Base-by-base conservation (phyloP, 2,797 vertebrate genomes). In the Rhinichthys osculus region DNA sequence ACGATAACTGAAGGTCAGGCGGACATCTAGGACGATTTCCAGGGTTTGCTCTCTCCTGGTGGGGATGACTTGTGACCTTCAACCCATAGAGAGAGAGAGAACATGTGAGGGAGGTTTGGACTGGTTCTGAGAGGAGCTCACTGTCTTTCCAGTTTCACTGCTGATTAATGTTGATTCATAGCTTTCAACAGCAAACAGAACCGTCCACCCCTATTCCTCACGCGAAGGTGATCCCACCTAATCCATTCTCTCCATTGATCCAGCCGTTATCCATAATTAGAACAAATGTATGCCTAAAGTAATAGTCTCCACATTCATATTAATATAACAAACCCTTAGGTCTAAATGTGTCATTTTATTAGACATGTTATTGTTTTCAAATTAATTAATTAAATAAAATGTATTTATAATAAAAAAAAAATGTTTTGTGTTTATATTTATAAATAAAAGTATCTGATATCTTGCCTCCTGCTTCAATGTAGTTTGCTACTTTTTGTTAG, bases 1-100 rank as follows among this genome's bases (percentile, higher is more conserved):
- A 81, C 27, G 54, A 52, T 73, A 66, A 38, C 84, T 81, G 54
- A 85, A 85, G 84, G 78, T 80, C 84, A 27, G 54, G 1, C 50
- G 17, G 77, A 50, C 33, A 50, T 81, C 78, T 64, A 73, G 66
- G 66, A 69, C 5, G 5, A 69, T 23, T 64, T 33, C 19, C 10
- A 54, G 74, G 47, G 67, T 71, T 70, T 57, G 9, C 27, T 4
- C 40, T 72, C 69, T 64, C 54, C 69, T 66, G 33, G n/a, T 30
- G 42, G 23, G 52, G 84, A 72, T 66, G 54, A 66, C 42, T 64
- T 38, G 69, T 72, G 40, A 80, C 77, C 54, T 85, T 80, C 66
- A 71, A 40, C 80, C 50, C 5, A 13, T 30, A 50, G 35, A 74
- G 52, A 72, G 40, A 70, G 42, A 57, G 35, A 59, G n/a, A 2